phyloP scores from a whole-genome alignment of 2,113 vertebrate genomes.

The Hoplias malabaricus region DNA sequence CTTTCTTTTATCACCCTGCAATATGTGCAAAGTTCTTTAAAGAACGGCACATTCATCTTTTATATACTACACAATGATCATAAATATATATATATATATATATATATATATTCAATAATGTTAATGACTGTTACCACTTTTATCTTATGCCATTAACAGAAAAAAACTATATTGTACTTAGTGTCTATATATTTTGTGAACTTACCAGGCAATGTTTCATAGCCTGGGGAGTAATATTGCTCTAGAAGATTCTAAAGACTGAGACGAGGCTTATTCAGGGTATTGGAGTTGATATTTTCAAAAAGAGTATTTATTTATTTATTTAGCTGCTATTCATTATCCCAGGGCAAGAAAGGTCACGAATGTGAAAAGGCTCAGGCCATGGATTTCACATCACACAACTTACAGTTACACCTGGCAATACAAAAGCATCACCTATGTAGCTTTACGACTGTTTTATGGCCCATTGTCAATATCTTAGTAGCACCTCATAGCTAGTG shows the following conservation, averaged over 20 bases:
- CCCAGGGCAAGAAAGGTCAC: constrained; percentile 8
- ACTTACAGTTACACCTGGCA: constrained; percentile 7
- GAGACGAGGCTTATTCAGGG: constrained; percentile 23
- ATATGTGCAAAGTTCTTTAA: constrained; percentile 16
- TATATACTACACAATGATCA: constrained; percentile 24
- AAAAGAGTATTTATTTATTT: background rate
- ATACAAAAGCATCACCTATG: constrained; percentile 18
- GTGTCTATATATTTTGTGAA: constrained; percentile 44
- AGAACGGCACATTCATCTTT: constrained; percentile 29
- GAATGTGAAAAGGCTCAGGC: constrained; percentile 12
- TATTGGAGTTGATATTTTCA: constrained; percentile 17
- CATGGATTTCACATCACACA: background rate
- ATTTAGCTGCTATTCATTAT: background rate
- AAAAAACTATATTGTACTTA: constrained; percentile 29
- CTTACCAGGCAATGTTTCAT: constrained; percentile 10
- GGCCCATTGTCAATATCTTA: background rate
- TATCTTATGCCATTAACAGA: constrained; percentile 45
- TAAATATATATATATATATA: constrained; percentile 25
- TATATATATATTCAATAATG: constrained; percentile 58
- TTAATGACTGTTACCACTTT: constrained; percentile 80
- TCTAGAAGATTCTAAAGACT: background rate
- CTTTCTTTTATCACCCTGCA: background rate
- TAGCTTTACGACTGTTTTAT: constrained; percentile 30
- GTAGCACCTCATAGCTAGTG: background rate
- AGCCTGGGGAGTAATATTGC: constrained; percentile 18